These are phyloP conservation scores for Penaeus japonicus DNA, from an alignment of 1,140 invertebrate species.

Conservation along the genomic window DNA sequence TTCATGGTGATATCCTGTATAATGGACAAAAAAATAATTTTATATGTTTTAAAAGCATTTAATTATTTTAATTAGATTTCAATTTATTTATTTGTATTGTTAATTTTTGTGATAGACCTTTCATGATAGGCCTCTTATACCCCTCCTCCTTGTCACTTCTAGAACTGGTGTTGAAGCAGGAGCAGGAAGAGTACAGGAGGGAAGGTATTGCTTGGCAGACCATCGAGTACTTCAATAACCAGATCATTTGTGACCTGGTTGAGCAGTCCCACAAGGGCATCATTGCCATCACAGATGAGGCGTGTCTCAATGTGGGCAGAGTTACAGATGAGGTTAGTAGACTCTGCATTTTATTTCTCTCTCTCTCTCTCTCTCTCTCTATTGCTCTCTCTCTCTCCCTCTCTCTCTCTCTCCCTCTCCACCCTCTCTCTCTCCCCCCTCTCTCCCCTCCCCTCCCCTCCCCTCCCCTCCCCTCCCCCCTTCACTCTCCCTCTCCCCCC, in stretches of 20 bases:
- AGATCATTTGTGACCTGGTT: conserved; percentile 86
- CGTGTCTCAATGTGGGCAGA: conserved; percentile 92
- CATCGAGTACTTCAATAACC: conserved; percentile 86
- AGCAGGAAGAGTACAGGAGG: conserved; percentile 92
- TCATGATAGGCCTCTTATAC: background rate
- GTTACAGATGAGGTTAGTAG: conserved; percentile 75
- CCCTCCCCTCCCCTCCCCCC: too few species aligned
- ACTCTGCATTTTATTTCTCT: too few species aligned
- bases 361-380: too few species aligned
- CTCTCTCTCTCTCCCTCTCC: too few species aligned
- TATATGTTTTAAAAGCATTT: background rate
- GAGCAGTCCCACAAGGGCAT: conserved; percentile 90
- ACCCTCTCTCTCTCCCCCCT: too few species aligned
- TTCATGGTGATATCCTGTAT: background rate
- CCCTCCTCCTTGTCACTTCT: conserved; percentile 59
- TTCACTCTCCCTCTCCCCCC: too few species aligned
- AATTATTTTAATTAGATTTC: too few species aligned
- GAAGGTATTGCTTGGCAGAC: conserved; percentile 93
- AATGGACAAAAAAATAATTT: background rate
- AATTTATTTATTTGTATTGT: background rate
- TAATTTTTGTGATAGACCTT: background rate
- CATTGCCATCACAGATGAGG: conserved; percentile 93
- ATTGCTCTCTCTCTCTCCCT: too few species aligned
- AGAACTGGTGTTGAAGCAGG: conserved; percentile 94
- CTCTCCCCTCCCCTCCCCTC: too few species aligned